Base-by-base conservation (phyloP, 1,140 invertebrate genomes). In the Hirudo medicinalis region DNA sequence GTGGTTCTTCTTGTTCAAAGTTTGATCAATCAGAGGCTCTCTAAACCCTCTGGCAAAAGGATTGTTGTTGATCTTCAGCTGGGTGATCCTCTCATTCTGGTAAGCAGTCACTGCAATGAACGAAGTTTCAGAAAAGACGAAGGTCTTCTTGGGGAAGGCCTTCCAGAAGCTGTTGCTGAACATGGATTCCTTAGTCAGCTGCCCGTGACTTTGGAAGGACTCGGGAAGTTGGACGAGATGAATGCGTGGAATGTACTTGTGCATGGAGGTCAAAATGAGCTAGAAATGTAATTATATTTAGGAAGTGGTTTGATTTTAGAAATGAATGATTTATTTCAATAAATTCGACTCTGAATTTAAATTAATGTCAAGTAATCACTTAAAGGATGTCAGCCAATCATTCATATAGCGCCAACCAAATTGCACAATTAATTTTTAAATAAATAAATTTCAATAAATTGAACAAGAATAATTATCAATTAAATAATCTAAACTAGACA, bases 211-310 rank as follows among this genome's bases (percentile, higher is more conserved):
- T 20, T 22, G 22, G 57, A 25, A 63, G 11, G 43, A 49, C 43
- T 32, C 57, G 13, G 22, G 22, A 32, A 63, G 92, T 78, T 94
- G 85, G 76, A 97, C 94, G 80, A 99, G 87, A 85, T 99, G 95
- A 86, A 99, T 95, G 83, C 95, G 87, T 72, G 96, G 95, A 86
- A 98, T 95, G 86, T 99, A 99, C 85, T 99, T 99, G 88, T 99
- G 96, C 96, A 99, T 99, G 76, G 96, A 99, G 83, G 96, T 97
- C 76, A 97, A 85, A 84, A 97, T 95, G 81, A 92, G 95, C 92
- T 97, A 88, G 22, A 32, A 63, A 11, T 22, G 57, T 22, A 13
- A 49, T 5, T 49, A 17, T 49, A 15, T 49, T 49, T 15, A 8
- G 15, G 11, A 5, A 49, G 13, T 49, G 4, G 43, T 49, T 49